Evolutionary conservation across 2,797 vertebrate genomes (phyloP).

Genomic region (Sebastes itinus): DNA sequence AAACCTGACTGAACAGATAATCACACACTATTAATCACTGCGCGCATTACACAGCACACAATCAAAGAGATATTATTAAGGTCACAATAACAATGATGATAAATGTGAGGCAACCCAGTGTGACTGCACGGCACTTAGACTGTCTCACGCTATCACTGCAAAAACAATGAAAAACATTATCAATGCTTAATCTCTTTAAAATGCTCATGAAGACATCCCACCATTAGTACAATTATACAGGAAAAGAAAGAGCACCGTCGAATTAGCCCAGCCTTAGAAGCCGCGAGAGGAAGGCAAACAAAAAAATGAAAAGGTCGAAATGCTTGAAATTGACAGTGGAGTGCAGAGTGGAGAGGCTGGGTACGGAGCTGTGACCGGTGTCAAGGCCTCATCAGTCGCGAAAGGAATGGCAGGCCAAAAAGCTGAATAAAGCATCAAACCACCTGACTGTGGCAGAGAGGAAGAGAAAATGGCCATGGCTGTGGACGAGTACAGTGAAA

Average conservation of each 20-base stretch:
- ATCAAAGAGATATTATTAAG: slow-evolving; percentile 66
- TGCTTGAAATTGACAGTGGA: slow-evolving; percentile 62
- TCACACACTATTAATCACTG: slow-evolving; percentile 61
- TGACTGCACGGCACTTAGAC: slow-evolving; percentile 56
- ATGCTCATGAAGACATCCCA: slow-evolving; percentile 46
- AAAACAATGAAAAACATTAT: slow-evolving; percentile 53
- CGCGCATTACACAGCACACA: slow-evolving; percentile 43
- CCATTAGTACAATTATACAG: slow-evolving; percentile 22
- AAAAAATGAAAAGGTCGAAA: slow-evolving; percentile 47
- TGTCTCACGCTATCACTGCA: slow-evolving; percentile 38
- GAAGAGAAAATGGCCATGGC: slow-evolving; percentile 40
- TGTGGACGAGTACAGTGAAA: slow-evolving; percentile 6
- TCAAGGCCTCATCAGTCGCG: slow-evolving; percentile 64
- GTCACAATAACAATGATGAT: slow-evolving; percentile 67
- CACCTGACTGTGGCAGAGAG: slow-evolving; percentile 48
- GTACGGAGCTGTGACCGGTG: slow-evolving; percentile 64
- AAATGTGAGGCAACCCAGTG: slow-evolving; percentile 61
- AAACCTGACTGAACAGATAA: slow-evolving; percentile 54
- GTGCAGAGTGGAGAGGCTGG: slow-evolving; percentile 45
- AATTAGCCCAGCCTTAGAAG: slow-evolving; percentile 26
- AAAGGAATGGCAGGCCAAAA: slow-evolving; percentile 45
- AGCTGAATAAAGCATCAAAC: slow-evolving; percentile 70
- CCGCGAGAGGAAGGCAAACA: slow-evolving; percentile 9
- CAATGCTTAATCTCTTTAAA: slow-evolving; percentile 49
- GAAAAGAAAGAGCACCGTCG: slow-evolving; percentile 5